These are phyloP conservation scores for Trachelus troglodyta DNA, from an alignment of 2,888 invertebrate genomes.

Conservation along the genomic window DNA sequence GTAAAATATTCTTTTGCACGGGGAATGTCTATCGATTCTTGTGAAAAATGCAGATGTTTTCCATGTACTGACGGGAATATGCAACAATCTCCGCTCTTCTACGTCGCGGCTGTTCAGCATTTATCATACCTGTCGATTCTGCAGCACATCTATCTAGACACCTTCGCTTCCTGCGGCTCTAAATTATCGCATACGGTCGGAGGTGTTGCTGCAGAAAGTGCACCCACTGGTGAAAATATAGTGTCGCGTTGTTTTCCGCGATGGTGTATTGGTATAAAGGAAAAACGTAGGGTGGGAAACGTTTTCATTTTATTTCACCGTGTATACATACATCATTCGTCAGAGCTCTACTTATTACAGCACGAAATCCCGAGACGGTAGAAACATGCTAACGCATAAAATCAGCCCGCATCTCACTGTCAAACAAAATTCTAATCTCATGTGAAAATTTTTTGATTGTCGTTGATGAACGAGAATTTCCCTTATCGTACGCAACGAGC, in stretches of 20 bases:
- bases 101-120: conserved; percentile 50
- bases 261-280: conserved; percentile 23
- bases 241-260: conserved; percentile 33
- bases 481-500: background rate
- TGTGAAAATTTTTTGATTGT: background rate
- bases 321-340: background rate
- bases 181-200: conserved; percentile 51
- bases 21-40: too few relatives aligned
- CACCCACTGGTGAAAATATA: conserved; percentile 44
- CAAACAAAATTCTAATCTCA: background rate
- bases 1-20: too few relatives aligned
- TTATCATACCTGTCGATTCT: conserved; percentile 58
- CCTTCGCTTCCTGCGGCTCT: conserved; percentile 50
- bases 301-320: background rate
- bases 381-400: background rate
- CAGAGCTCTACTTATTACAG: background rate
- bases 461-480: background rate
- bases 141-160: conserved; percentile 54
- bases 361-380: background rate
- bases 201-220: conserved; percentile 27
- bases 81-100: conserved; percentile 50
- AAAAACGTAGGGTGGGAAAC: conserved; percentile 1
- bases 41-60: background rate
- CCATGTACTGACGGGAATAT: conserved; percentile 46
- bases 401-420: background rate